Evolutionary conservation across 2,113 vertebrate species (phyloP), one percentile per base, ranked within the genome.

Genomic region (Hippocampus barbouri): DNA sequence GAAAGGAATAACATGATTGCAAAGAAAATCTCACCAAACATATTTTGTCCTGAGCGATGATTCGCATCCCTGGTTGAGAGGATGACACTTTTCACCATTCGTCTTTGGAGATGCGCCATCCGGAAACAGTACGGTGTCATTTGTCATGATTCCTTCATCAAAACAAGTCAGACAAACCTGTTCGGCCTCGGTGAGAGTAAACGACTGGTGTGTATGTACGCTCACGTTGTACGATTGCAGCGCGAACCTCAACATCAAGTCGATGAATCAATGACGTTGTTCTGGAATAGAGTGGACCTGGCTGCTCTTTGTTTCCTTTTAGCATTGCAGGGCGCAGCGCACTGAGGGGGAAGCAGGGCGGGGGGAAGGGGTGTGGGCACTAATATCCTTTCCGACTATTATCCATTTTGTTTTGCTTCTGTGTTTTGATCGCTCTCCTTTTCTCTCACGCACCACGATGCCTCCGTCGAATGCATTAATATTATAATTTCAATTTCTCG

Each of bases 331-430:
- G 8, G 61, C 6, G 15, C 63, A 59, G 43, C 10, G 61, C 10
- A 20, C 69, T 73, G 66, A 76, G 12, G 76, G 73, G 71, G 54
- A 51, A 60, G 34, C 34, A 6, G 34, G 34, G 34, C 34, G 34
- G 41, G 75, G 75, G 60, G 73, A 70, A 59, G 43, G 51, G 60
- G 59, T 5, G 4, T 25, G 30, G 34, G 34, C 34, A 38, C 34
- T 5, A 38, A 38, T 38, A 83, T 87, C 81, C 21, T 79, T 72
- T 79, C 25, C 71, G 57, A 9, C 72, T 69, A 70, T 80, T 77
- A 87, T 85, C 77, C 77, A 82, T 79, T 82, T 77, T 83, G 79
- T 79, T 74, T 70, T 65, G 47, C 64, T 69, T 77, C 75, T 70
- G 71, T 45, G 56, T 70, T 81, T 70, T 71, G 65, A 83, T 78